Conservation (phyloP, 2,113 vertebrate species). For the Hucho hucho region DNA sequence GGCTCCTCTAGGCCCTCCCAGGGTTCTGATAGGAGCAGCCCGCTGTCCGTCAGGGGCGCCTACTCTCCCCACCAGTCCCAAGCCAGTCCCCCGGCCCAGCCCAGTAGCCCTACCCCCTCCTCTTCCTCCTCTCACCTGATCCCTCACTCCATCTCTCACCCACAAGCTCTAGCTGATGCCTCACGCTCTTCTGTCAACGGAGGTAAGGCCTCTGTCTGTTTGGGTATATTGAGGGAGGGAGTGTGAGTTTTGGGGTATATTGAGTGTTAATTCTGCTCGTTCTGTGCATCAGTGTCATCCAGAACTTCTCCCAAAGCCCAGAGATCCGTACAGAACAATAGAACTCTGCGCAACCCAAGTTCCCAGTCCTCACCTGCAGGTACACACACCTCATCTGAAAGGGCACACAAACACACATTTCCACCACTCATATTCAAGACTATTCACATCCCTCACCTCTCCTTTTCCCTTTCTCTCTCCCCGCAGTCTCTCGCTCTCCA, state of each 20-base stretch:
- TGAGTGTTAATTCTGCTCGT: background rate
- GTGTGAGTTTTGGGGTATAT: background rate
- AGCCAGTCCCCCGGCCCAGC: conserved; percentile 65
- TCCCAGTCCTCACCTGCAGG: conserved; percentile 72
- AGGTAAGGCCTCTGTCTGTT: conserved; percentile 50
- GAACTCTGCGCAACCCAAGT: conserved; percentile 75
- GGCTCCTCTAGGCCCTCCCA: conserved; percentile 48
- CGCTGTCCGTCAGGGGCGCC: conserved; percentile 65
- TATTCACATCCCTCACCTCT: background rate
- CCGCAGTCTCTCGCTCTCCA: conserved; percentile 80
- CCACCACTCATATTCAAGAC: background rate
- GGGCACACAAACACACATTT: too few species aligned
- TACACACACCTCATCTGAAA: conserved; percentile 22
- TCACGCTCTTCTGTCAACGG: conserved; percentile 69
- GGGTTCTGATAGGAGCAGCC: conserved; percentile 70
- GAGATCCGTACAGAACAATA: conserved; percentile 79
- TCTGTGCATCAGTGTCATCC: conserved; percentile 70
- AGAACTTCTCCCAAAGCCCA: conserved; percentile 90
- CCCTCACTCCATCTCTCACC: conserved; percentile 72
- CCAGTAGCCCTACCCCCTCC: conserved; percentile 50
- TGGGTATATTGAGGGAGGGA: background rate
- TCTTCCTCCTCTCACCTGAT: conserved; percentile 61
- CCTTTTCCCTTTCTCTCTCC: background rate
- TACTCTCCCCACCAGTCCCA: conserved; percentile 64
- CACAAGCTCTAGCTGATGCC: conserved; percentile 60